phyloP scores from a whole-genome alignment of 2,888 invertebrate genomes.

The Apocheima hispidaria region DNA sequence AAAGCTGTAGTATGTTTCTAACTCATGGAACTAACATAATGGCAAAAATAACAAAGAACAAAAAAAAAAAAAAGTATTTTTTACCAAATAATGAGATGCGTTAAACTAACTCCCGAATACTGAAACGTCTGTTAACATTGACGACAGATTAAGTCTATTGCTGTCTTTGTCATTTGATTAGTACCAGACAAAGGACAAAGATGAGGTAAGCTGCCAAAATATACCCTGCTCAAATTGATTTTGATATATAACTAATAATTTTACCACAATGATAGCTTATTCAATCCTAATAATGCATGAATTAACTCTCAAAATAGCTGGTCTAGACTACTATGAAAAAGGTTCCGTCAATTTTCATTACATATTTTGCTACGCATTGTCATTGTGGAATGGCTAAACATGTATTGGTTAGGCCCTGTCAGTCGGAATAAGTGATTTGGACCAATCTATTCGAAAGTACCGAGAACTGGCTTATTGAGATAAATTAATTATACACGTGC shows the following conservation, averaged over 20 bases:
- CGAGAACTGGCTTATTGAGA: conserved; percentile 53
- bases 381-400: conserved; percentile 17
- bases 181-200: too few species aligned
- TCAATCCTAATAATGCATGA: conserved; percentile 17
- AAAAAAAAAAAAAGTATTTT: too few species aligned
- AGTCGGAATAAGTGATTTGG: conserved; percentile 46
- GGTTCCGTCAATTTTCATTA: conserved; percentile 21
- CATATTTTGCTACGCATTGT: neutral
- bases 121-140: too few species aligned
- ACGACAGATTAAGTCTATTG: too few species aligned
- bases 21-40: too few species aligned
- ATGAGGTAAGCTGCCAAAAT: neutral
- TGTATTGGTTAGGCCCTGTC: conserved; percentile 22
- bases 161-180: too few species aligned
- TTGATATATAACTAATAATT: conserved; percentile 2
- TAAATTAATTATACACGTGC: conserved; percentile 68
- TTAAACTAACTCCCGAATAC: too few species aligned
- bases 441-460: conserved; percentile 59
- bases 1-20: too few species aligned
- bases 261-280: conserved; percentile 5
- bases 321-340: conserved; percentile 29
- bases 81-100: too few species aligned
- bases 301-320: conserved; percentile 20
- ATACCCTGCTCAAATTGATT: neutral
- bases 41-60: too few species aligned